Conservation (phyloP, 2,797 vertebrate species). For the Podargus strigoides region DNA sequence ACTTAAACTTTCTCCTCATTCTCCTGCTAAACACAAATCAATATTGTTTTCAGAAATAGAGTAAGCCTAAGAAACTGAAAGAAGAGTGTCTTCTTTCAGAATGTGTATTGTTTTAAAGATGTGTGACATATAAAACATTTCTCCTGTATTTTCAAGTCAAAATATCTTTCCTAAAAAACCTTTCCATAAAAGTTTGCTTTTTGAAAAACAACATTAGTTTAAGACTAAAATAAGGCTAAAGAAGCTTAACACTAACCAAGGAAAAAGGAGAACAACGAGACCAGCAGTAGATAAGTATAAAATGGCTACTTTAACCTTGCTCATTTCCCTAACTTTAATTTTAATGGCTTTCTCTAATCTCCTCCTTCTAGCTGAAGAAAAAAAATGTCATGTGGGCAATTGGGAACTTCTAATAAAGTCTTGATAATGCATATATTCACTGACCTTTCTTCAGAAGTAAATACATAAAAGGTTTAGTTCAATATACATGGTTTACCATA, state of each 20-base stretch:
- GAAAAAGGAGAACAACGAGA: background rate
- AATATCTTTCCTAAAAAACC: background rate
- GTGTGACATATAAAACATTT: background rate
- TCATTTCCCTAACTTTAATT: background rate
- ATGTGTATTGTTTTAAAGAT: background rate
- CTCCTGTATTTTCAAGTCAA: background rate
- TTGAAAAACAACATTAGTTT: background rate
- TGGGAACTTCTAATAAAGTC: background rate
- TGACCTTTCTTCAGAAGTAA: background rate
- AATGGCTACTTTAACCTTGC: background rate
- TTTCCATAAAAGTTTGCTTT: background rate
- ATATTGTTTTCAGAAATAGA: background rate
- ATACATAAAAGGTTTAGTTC: background rate
- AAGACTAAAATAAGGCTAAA: background rate
- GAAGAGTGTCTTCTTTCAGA: background rate
- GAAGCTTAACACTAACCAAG: background rate
- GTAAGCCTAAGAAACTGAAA: background rate
- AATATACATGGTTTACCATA: background rate
- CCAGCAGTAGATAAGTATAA: background rate
- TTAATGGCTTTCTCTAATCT: background rate
- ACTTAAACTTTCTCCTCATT: background rate
- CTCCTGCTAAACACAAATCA: background rate
- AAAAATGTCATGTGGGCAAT: background rate
- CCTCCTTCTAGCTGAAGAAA: background rate
- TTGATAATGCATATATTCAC: background rate